These are phyloP conservation scores for Nematostella vectensis DNA, from an alignment of 92 coral and sea anemone genomes.

Conservation along the genomic window DNA sequence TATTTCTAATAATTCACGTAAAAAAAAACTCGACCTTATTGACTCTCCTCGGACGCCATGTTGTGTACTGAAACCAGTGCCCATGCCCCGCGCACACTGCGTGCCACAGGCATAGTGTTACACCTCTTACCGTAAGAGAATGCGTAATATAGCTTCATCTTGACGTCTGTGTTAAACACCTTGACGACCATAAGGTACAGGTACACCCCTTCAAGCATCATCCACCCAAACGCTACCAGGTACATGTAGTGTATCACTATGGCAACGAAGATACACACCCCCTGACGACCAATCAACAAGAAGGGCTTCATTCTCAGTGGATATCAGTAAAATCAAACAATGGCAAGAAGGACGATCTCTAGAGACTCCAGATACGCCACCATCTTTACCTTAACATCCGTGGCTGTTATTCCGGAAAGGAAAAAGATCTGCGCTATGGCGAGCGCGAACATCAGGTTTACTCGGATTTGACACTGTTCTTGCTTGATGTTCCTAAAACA, in stretches of 20 bases:
- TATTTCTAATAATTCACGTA: too few relatives aligned
- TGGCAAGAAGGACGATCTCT: too few relatives aligned
- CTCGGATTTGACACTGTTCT: constrained; percentile 44
- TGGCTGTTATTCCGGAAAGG: constrained; percentile 46
- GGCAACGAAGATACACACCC: constrained; percentile 58
- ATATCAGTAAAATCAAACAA: too few relatives aligned
- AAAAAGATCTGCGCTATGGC: constrained; percentile 57
- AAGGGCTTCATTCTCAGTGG: too few relatives aligned
- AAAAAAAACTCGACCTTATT: too few relatives aligned
- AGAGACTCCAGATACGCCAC: too few relatives aligned
- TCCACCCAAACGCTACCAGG: constrained; percentile 86
- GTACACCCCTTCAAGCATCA: constrained; percentile 75
- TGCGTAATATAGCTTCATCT: constrained; percentile 42
- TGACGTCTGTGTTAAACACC: constrained; percentile 57
- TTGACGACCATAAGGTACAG: constrained; percentile 79
- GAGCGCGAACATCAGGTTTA: constrained; percentile 51
- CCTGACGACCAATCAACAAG: constrained; percentile 19
- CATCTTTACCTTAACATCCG: constrained; percentile 29
- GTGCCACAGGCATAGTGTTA: too few relatives aligned
- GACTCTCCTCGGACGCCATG: too few relatives aligned
- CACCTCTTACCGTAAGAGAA: constrained; percentile 76
- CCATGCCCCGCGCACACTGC: too few relatives aligned
- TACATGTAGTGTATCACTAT: constrained; percentile 66
- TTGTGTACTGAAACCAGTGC: too few relatives aligned
- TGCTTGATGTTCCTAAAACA: constrained; percentile 37